These are phyloP conservation scores for Leptinotarsa peninsularis DNA, from an alignment of 2,888 invertebrate genomes.

Conservation along the genomic window DNA sequence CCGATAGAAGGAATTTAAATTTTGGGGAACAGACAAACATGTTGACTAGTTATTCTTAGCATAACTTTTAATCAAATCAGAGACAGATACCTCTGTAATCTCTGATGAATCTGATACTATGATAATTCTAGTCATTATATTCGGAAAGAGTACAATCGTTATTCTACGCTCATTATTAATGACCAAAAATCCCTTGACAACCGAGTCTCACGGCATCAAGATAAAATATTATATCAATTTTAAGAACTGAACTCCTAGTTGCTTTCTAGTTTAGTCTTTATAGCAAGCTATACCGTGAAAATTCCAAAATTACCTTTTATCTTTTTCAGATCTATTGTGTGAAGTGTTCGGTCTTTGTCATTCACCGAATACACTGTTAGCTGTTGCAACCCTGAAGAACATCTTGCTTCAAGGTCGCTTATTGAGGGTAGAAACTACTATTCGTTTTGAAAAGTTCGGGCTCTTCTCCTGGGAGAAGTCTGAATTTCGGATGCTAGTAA, in stretches of 20 bases:
- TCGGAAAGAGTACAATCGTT: background rate
- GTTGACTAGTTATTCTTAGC: background rate
- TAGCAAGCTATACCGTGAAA: slow-evolving; percentile 55
- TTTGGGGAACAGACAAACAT: too few species aligned
- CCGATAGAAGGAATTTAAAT: too few species aligned
- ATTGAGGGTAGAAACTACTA: slow-evolving; percentile 64
- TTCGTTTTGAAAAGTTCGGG: slow-evolving; percentile 49
- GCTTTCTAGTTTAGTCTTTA: slow-evolving; percentile 32
- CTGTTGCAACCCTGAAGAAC: slow-evolving; percentile 61
- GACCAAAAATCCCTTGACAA: slow-evolving; percentile 21
- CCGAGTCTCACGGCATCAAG: slow-evolving; percentile 20
- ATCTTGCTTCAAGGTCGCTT: slow-evolving; percentile 60
- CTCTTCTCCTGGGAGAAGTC: slow-evolving; percentile 16
- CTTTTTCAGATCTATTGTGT: slow-evolving; percentile 53
- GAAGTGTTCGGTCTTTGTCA: slow-evolving; percentile 44
- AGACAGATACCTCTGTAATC: background rate
- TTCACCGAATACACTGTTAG: slow-evolving; percentile 46
- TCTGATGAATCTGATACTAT: slow-evolving; percentile 4
- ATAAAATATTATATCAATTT: slow-evolving; percentile 29
- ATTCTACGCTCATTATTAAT: slow-evolving; percentile 9
- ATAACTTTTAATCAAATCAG: background rate
- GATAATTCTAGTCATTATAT: background rate
- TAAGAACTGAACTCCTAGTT: slow-evolving; percentile 25
- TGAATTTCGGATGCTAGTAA: slow-evolving; percentile 19
- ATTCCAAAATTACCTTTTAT: slow-evolving; percentile 58